A percentile compares a stretch with the other conserved stretches of the same genome.
These are phyloP conservation scores for Lasioglossum albipes DNA, from an alignment of 1,140 invertebrate genomes.

Conservation along the genomic window DNA sequence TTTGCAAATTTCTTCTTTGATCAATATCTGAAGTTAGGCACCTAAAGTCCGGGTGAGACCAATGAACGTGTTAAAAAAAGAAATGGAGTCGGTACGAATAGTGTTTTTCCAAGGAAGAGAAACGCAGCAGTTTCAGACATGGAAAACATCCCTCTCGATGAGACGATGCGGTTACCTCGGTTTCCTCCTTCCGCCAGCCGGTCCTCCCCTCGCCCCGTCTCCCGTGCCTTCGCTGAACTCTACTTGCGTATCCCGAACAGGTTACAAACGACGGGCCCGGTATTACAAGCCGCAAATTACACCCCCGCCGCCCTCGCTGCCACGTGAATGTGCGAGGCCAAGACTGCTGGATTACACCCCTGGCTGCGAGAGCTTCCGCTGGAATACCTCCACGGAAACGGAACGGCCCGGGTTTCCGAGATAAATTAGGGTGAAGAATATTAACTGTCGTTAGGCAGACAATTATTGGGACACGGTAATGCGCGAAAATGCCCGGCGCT, in stretches of 20 bases:
- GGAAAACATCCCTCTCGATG: constrained; percentile 61
- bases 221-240: constrained; percentile 31
- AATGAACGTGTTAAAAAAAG: too few relatives aligned
- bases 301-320: constrained; percentile 38
- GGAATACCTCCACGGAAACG: constrained; percentile 26
- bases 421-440: constrained; percentile 39
- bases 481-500: constrained; percentile 6
- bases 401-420: constrained; percentile 18
- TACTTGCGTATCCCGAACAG: constrained; percentile 65
- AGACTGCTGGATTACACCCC: constrained; percentile 55
- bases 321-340: constrained; percentile 55
- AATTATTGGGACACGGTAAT: constrained; percentile 31
- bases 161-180: constrained; percentile 65
- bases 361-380: constrained; percentile 31
- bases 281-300: constrained; percentile 70
- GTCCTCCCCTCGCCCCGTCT: not conserved
- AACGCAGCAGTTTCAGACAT: constrained; percentile 48
- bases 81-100: not conserved
- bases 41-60: too few relatives aligned
- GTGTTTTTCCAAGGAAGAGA: constrained; percentile 42
- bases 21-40: too few relatives aligned
- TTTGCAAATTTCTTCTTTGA: too few relatives aligned
- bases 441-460: constrained; percentile 41
- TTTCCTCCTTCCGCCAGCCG: constrained; percentile 48
- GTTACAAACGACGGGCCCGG: constrained; percentile 66